Percentiles rank a stretch among this genome's conserved stretches.
These are phyloP conservation scores for Leptopilina syphax DNA, from an alignment of 2,888 invertebrate species.

Conservation along the genomic window DNA sequence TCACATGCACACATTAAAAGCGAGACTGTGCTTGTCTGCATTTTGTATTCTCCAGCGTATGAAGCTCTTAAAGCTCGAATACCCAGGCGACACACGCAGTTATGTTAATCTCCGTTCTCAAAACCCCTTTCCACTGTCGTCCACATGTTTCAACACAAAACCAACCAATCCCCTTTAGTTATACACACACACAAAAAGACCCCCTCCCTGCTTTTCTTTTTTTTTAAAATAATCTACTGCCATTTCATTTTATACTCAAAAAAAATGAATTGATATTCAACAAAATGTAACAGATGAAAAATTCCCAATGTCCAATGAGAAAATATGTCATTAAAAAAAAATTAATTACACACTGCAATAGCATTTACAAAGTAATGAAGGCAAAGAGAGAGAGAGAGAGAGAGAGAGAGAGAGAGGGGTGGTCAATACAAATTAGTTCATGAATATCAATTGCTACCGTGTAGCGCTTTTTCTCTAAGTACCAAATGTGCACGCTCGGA, in stretches of 20 bases:
- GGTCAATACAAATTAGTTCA: conserved; percentile 39
- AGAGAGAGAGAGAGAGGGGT: neutral
- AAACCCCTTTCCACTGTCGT: conserved; percentile 39
- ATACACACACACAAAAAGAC: conserved; percentile 54
- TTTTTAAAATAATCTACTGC: conserved; percentile 22
- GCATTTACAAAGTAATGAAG: neutral
- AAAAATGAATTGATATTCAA: too few species aligned
- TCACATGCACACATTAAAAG: neutral
- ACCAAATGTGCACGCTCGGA: conserved; percentile 20
- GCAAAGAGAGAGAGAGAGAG: neutral
- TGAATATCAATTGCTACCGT: conserved; percentile 36
- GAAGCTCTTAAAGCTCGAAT: conserved; percentile 59
- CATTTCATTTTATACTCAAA: neutral
- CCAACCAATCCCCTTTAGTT: conserved; percentile 33
- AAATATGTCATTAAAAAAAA: neutral
- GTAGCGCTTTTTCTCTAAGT: conserved; percentile 35
- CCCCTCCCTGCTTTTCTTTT: conserved; percentile 53
- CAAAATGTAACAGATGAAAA: too few species aligned
- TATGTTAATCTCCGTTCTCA: conserved; percentile 58
- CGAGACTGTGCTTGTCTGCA: conserved; percentile 36
- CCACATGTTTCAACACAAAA: conserved; percentile 41
- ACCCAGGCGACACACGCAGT: conserved; percentile 59
- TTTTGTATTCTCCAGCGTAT: conserved; percentile 57
- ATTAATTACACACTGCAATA: conserved; percentile 4
- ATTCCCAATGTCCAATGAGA: too few species aligned